Percentiles rank a stretch among this genome's conserved stretches.
phyloP scores from a whole-genome alignment of 2,113 vertebrate species.

The Phalacrocorax brasilianus region DNA sequence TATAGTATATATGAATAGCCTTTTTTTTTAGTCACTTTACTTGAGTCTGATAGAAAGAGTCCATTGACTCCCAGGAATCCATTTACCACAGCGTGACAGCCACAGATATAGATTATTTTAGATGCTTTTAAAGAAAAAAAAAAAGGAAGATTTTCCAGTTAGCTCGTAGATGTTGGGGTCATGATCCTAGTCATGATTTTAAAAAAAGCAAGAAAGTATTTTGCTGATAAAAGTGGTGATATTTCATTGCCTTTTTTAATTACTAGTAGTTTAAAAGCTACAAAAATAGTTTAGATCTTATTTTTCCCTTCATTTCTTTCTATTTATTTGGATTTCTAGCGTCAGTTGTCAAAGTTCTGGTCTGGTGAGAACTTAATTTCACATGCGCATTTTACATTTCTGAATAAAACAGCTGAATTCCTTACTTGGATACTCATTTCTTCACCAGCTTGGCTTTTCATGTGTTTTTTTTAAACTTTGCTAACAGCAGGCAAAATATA shows the following conservation, averaged over 20 bases:
- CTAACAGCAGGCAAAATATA: neutral
- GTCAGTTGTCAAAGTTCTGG: constrained; percentile 20
- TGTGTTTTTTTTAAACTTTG: neutral
- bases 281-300: neutral
- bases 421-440: neutral
- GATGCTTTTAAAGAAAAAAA: constrained; percentile 12
- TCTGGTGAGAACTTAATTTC: constrained; percentile 19
- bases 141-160: neutral
- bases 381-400: neutral
- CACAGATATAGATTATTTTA: neutral
- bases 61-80: neutral
- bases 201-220: neutral
- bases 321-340: constrained; percentile 9
- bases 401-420: neutral
- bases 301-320: constrained; percentile 3
- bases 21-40: neutral
- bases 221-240: constrained; percentile 14
- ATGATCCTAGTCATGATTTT: neutral
- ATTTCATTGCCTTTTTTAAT: constrained; percentile 29
- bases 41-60: neutral
- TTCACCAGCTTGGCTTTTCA: neutral
- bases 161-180: neutral
- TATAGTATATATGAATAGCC: neutral
- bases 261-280: neutral
- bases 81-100: neutral